phyloP scores from a whole-genome alignment of 1,140 invertebrate species.

The Papilio helenus region DNA sequence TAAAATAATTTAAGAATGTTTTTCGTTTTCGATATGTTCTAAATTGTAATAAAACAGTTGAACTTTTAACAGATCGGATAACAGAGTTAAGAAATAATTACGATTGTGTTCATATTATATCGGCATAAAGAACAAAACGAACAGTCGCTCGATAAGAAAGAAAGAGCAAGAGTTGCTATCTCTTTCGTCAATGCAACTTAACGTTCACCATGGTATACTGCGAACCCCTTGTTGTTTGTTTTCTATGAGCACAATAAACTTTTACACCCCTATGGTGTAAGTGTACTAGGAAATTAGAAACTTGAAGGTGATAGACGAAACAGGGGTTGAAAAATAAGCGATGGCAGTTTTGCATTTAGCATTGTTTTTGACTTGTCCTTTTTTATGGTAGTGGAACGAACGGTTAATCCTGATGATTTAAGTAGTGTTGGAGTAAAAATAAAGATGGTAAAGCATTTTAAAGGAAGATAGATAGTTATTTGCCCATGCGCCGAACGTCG shows the following conservation, averaged over 20 bases:
- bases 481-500: neutral
- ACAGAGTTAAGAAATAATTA: neutral
- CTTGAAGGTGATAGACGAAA: conserved; percentile 44
- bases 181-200: neutral
- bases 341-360: neutral
- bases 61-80: neutral
- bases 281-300: conserved; percentile 54
- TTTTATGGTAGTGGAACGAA: neutral
- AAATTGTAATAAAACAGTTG: neutral
- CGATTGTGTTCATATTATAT: neutral
- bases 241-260: conserved; percentile 42
- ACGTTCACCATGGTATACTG: neutral
- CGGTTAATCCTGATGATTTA: neutral
- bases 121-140: neutral
- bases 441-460: no score
- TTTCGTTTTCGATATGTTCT: neutral
- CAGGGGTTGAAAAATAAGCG: conserved; percentile 24
- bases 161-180: neutral
- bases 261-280: conserved; percentile 51
- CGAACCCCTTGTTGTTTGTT: conserved; percentile 28
- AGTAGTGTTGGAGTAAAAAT: no score
- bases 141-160: neutral
- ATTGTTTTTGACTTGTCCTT: neutral
- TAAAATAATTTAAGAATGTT: neutral
- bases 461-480: no score